Evolutionary conservation across 2,888 invertebrate genomes (phyloP).

Genomic region (Amorpha juglandis): DNA sequence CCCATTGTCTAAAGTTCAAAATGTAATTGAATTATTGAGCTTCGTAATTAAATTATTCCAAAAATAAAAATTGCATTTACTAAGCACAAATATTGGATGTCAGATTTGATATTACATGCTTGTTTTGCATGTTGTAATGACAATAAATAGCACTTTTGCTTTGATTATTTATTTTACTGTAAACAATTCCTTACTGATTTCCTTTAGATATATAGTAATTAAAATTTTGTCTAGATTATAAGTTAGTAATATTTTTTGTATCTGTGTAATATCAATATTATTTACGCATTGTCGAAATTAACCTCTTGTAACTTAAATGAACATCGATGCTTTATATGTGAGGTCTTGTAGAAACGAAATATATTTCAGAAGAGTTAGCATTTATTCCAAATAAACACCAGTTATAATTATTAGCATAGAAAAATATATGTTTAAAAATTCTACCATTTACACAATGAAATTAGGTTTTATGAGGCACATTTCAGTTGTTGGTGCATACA

Average conservation of each 20-base stretch:
- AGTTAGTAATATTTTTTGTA: conserved; percentile 15
- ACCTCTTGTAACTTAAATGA: not conserved
- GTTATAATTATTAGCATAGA: too few species aligned
- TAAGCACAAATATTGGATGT: conserved; percentile 15
- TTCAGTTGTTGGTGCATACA: too few species aligned
- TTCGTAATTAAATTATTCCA: conserved; percentile 9
- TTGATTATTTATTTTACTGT: conserved; percentile 5
- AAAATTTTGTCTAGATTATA: conserved; percentile 17
- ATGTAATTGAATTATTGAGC: conserved; percentile 8
- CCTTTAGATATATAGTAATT: conserved; percentile 2
- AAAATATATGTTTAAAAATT: too few species aligned
- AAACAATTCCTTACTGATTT: conserved; percentile 8
- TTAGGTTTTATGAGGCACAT: too few species aligned
- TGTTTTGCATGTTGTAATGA: conserved; percentile 18
- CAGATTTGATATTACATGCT: conserved; percentile 14
- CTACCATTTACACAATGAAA: too few species aligned
- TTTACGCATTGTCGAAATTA: not conserved
- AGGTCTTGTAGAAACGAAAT: too few species aligned
- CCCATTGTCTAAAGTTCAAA: not conserved
- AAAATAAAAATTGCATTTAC: conserved; percentile 16
- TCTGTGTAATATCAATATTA: not conserved
- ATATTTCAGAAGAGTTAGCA: too few species aligned
- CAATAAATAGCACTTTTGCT: conserved; percentile 18
- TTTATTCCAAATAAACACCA: too few species aligned
- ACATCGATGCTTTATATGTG: too few species aligned